These are phyloP conservation scores for Drosophila nebulosa DNA, from an alignment of 1,140 invertebrate species.

Conservation along the genomic window DNA sequence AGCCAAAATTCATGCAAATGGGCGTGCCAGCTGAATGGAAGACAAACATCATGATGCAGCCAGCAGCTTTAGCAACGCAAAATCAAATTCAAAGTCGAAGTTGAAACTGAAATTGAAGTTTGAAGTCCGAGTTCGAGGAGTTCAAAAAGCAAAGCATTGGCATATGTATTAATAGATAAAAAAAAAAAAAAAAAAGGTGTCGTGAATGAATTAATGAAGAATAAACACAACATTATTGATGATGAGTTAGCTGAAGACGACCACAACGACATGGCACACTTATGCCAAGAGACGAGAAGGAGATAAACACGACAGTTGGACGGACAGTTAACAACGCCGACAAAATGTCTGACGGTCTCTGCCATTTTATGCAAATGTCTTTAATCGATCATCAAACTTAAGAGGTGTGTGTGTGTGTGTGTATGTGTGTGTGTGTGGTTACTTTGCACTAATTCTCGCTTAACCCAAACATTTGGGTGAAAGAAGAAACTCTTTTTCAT, in stretches of 20 bases:
- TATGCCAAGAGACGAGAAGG: constrained; percentile 11
- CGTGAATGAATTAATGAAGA: constrained; percentile 73
- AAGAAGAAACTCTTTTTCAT: constrained; percentile 44
- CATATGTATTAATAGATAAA: constrained; percentile 30
- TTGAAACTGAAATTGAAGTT: constrained; percentile 26
- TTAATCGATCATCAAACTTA: constrained; percentile 48
- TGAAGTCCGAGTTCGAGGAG: constrained; percentile 47
- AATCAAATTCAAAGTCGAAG: constrained; percentile 34
- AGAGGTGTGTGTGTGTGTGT: neutral
- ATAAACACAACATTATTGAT: constrained; percentile 40
- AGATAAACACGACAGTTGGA: neutral
- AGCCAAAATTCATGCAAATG: constrained; percentile 46
- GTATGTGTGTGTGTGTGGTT: neutral
- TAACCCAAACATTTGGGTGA: constrained; percentile 22
- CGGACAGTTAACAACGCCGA: constrained; percentile 29
- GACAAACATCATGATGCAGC: constrained; percentile 16
- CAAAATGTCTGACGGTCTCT: constrained; percentile 49
- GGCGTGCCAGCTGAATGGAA: constrained; percentile 15
- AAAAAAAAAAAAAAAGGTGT: constrained; percentile 49
- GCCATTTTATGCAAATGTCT: constrained; percentile 63
- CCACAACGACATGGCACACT: constrained; percentile 47
- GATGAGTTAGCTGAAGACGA: constrained; percentile 32
- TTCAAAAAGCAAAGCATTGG: constrained; percentile 29
- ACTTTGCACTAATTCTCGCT: constrained; percentile 49
- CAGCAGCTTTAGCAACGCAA: constrained; percentile 13